Evolutionary conservation across 2,888 invertebrate species (phyloP).

Genomic region (Argyra leucocephala): DNA sequence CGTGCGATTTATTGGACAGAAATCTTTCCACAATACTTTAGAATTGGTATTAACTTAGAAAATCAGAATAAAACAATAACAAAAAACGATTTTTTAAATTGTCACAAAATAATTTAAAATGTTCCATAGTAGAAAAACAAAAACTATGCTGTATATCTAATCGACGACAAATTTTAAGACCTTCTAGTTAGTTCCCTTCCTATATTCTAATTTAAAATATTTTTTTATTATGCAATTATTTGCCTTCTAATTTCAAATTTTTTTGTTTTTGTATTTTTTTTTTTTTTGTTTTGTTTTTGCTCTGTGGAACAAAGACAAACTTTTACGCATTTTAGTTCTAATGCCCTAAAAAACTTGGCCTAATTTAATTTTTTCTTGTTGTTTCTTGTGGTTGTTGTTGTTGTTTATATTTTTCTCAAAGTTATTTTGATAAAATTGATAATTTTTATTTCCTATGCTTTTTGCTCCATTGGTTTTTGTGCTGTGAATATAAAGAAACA

Average conservation of each 20-base stretch:
- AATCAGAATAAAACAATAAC: too few species aligned
- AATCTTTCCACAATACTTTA: too few species aligned
- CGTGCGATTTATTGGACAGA: too few species aligned
- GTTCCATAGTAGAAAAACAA: background rate
- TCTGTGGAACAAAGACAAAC: too few species aligned
- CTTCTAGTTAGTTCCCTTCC: background rate
- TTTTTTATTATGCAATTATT: background rate
- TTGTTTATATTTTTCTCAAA: background rate
- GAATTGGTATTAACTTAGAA: too few species aligned
- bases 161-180: too few species aligned
- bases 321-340: conserved; percentile 3
- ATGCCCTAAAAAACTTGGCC: conserved; percentile 6
- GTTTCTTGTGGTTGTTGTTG: background rate
- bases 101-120: background rate
- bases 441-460: background rate
- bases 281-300: background rate
- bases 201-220: background rate
- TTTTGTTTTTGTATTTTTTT: background rate
- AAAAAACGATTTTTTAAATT: background rate
- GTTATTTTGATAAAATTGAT: background rate
- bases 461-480: background rate
- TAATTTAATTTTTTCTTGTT: background rate
- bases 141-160: too few species aligned
- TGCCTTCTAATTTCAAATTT: background rate
- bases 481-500: background rate